These are phyloP conservation scores for Hippocampus guttulatus DNA, from an alignment of 2,113 vertebrate species.

Conservation along the genomic window DNA sequence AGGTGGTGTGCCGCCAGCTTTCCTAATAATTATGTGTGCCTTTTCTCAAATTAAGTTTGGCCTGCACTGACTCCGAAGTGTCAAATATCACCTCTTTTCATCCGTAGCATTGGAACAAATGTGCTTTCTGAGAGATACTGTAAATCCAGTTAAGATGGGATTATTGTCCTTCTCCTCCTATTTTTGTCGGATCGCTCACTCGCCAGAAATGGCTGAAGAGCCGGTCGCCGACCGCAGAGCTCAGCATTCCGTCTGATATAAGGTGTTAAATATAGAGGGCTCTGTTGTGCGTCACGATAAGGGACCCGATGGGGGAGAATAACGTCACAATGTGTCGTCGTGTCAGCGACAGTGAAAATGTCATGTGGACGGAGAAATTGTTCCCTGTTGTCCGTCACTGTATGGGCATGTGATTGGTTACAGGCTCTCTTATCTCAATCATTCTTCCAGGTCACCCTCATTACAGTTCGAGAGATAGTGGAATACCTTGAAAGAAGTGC, in stretches of 20 bases:
- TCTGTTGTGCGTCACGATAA: constrained; percentile 64
- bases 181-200: constrained; percentile 54
- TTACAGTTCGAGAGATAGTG: background rate
- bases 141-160: constrained; percentile 49
- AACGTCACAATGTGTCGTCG: constrained; percentile 34
- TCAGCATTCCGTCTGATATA: constrained; percentile 66
- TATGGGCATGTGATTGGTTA: constrained; percentile 18
- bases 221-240: constrained; percentile 45
- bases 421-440: constrained; percentile 35
- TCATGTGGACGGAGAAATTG: constrained; percentile 38
- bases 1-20: background rate
- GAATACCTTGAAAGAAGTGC: background rate
- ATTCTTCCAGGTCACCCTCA: constrained; percentile 24
- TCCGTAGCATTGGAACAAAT: constrained; percentile 19
- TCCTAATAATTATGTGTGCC: background rate
- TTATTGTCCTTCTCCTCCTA: constrained; percentile 57
- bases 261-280: constrained; percentile 70
- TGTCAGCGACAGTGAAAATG: constrained; percentile 45
- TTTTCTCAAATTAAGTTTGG: background rate
- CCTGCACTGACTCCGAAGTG: background rate
- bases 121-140: constrained; percentile 32
- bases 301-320: constrained; percentile 22
- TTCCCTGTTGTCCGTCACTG: constrained; percentile 34
- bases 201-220: constrained; percentile 46
- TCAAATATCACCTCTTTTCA: constrained; percentile 24